Evolutionary conservation across 2,888 invertebrate genomes (phyloP).

Genomic region (Phaedon cochleariae): DNA sequence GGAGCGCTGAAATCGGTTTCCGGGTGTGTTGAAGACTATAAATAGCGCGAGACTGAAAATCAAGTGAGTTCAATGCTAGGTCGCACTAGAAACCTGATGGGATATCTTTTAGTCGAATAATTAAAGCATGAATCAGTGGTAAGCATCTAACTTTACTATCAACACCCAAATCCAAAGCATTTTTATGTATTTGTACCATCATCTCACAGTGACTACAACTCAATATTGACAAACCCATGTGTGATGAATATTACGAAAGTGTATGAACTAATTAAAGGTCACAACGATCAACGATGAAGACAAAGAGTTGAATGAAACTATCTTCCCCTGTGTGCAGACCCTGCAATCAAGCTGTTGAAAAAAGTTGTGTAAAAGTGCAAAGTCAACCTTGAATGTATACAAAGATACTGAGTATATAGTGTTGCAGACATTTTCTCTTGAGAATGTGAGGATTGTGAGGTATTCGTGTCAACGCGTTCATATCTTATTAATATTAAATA

Average conservation of each 20-base stretch:
- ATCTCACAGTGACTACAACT: too few relatives aligned
- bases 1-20: too few relatives aligned
- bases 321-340: not conserved
- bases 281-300: not conserved
- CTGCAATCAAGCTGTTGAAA: not conserved
- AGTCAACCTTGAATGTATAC: not conserved
- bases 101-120: not conserved
- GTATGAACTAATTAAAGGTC: too few relatives aligned
- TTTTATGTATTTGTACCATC: too few relatives aligned
- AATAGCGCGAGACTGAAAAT: constrained; percentile 7
- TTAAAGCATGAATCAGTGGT: too few relatives aligned
- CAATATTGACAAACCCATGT: too few relatives aligned
- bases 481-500: not conserved
- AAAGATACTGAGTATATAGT: too few relatives aligned
- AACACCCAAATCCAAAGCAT: too few relatives aligned
- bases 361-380: not conserved
- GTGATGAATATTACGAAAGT: too few relatives aligned
- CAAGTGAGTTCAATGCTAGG: constrained; percentile 45
- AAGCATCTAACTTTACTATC: too few relatives aligned
- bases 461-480: not conserved
- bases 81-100: constrained; percentile 42
- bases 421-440: not conserved
- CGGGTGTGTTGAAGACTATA: not conserved
- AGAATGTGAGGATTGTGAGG: not conserved
- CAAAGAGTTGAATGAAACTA: not conserved